Evolutionary conservation across 2,113 vertebrate genomes (phyloP).

Genomic region (Nerophis ophidion): DNA sequence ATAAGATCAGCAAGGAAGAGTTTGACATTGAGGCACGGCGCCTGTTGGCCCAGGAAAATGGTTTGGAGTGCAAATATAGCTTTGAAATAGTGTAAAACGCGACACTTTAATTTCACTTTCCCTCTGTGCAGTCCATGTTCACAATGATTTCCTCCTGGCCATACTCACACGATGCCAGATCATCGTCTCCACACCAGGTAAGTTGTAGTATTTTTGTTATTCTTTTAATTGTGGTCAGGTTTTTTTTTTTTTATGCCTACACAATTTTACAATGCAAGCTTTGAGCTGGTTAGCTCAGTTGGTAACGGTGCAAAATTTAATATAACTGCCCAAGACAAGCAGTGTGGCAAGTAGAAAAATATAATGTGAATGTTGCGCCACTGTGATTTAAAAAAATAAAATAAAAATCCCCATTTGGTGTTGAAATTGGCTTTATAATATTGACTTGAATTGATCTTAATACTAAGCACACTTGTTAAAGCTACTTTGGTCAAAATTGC

Average conservation of each 20-base stretch:
- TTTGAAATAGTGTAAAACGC: too few relatives aligned
- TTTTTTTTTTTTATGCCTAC: background rate
- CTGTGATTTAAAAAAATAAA: too few relatives aligned
- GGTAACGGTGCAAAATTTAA: background rate
- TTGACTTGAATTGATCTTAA: too few relatives aligned
- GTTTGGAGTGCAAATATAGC: conserved; percentile 50
- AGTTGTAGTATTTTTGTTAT: conserved; percentile 4
- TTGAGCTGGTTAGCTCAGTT: background rate
- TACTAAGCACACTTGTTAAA: too few relatives aligned
- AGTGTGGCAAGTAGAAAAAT: too few relatives aligned
- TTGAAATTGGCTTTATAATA: too few relatives aligned
- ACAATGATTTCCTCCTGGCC: conserved; percentile 96
- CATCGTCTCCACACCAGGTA: conserved; percentile 92
- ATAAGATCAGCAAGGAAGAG: conserved; percentile 98
- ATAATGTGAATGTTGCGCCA: too few relatives aligned
- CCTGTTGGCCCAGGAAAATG: conserved; percentile 90
- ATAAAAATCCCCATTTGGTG: too few relatives aligned
- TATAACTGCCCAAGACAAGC: too few relatives aligned
- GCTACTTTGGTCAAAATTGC: too few relatives aligned
- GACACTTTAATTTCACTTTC: background rate
- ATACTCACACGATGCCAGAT: conserved; percentile 97
- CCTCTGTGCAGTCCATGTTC: conserved; percentile 81
- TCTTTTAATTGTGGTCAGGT: too few relatives aligned
- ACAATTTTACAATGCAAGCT: background rate
- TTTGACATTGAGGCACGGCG: conserved; percentile 92